Percentiles rank a stretch among this genome's conserved stretches.
These are phyloP conservation scores for Struthidea cinerea DNA, from an alignment of 2,113 vertebrate species.

Conservation along the genomic window DNA sequence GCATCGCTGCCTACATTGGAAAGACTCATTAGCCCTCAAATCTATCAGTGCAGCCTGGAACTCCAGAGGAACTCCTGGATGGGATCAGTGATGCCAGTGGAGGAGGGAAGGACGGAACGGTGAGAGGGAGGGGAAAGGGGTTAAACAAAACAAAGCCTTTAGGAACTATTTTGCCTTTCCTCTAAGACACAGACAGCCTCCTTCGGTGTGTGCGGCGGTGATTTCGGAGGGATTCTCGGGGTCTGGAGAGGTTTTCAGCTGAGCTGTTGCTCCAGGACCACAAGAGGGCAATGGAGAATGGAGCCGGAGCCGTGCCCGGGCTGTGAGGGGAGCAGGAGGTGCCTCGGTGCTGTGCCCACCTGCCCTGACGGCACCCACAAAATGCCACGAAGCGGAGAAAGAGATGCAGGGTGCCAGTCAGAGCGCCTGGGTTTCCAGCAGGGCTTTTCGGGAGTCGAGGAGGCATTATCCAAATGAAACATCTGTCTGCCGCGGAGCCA, in stretches of 20 bases:
- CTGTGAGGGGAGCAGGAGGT: not conserved
- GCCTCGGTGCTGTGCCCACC: not conserved
- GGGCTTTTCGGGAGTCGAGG: not conserved
- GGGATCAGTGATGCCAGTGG: not conserved
- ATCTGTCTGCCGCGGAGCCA: not conserved
- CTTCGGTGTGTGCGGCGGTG: accelerated
- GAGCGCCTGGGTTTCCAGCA: not conserved
- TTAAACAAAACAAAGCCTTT: not conserved
- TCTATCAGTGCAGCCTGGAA: conserved; percentile 36
- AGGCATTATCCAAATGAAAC: conserved; percentile 2
- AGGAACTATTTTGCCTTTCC: not conserved
- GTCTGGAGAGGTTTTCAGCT: not conserved
- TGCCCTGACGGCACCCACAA: not conserved
- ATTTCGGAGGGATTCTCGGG: not conserved
- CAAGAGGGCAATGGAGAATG: conserved; percentile 53
- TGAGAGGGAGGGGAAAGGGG: not conserved
- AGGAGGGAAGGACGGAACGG: not conserved
- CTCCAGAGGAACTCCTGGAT: not conserved
- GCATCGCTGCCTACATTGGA: not conserved
- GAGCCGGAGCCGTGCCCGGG: not conserved
- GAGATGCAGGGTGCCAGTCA: not conserved
- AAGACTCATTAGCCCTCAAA: not conserved
- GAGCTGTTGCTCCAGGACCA: conserved; percentile 12
- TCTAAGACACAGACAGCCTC: not conserved
- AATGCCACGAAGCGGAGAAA: accelerated